These are phyloP conservation scores for Hyperoplus immaculatus DNA, from an alignment of 2,797 vertebrate species.

Conservation along the genomic window DNA sequence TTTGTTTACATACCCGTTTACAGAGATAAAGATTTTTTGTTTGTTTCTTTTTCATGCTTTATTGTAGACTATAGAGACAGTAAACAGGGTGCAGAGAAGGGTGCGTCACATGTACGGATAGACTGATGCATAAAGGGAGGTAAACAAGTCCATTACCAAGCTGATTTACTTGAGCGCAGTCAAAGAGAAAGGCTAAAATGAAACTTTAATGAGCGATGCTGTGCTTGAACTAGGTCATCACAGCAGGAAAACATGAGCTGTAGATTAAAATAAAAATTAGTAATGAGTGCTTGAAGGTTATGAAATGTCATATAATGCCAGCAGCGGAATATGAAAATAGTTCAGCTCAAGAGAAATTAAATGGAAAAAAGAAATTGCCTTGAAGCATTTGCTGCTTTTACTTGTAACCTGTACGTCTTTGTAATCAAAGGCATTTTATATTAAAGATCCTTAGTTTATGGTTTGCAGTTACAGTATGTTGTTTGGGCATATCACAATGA, in stretches of 20 bases:
- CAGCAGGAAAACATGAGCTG: constrained; percentile 35
- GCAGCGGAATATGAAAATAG: constrained; percentile 5
- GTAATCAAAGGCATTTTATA: not conserved
- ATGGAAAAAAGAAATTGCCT: not conserved
- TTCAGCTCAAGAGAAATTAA: not conserved
- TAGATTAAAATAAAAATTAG: constrained; percentile 51
- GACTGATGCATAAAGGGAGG: not conserved
- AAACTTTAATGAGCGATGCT: constrained; percentile 59
- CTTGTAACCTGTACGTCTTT: not conserved
- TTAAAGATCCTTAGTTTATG: not conserved
- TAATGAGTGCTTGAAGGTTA: constrained; percentile 50
- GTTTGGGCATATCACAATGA: not conserved
- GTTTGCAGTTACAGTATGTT: too few relatives aligned
- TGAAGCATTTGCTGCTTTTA: constrained; percentile 1
- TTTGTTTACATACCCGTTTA: too few relatives aligned
- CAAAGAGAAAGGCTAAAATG: constrained; percentile 27
- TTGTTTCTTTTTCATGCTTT: too few relatives aligned
- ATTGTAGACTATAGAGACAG: too few relatives aligned
- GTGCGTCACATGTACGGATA: not conserved
- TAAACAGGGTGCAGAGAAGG: not conserved
- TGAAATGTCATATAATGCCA: constrained; percentile 49
- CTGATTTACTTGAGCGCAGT: constrained; percentile 9
- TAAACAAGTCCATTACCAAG: constrained; percentile 9
- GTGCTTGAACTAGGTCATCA: constrained; percentile 52
- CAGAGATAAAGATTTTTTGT: too few relatives aligned